Percentiles rank a stretch among this genome's conserved stretches.
phyloP scores from a whole-genome alignment of 2,113 vertebrate species.

The Lycaon pictus region DNA sequence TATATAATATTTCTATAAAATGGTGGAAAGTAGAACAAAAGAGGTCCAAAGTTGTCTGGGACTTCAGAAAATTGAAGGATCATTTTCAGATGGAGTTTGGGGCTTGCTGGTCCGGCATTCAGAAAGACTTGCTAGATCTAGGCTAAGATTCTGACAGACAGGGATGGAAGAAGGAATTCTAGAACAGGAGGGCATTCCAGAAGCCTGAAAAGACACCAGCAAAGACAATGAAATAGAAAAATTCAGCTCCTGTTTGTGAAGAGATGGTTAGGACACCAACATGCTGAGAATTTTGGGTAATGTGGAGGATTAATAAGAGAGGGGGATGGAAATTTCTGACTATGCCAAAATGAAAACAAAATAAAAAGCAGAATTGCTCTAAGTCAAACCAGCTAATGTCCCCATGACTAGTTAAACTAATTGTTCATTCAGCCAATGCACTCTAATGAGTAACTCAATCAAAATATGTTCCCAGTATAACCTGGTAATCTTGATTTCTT shows the following conservation, averaged over 20 bases:
- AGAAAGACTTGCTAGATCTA: not conserved
- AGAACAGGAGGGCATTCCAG: not conserved
- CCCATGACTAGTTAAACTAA: not conserved
- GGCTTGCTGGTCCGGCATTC: not conserved
- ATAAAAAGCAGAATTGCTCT: not conserved
- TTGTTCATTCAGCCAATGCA: not conserved
- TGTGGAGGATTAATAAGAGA: not conserved
- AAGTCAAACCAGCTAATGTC: not conserved
- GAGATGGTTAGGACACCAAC: not conserved
- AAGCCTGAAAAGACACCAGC: not conserved
- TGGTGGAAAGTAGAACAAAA: not conserved
- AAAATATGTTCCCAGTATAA: not conserved
- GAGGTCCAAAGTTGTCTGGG: not conserved
- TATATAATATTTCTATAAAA: not conserved
- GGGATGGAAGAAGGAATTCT: not conserved
- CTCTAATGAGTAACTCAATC: not conserved
- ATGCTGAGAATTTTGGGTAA: not conserved
- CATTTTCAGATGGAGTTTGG: not conserved
- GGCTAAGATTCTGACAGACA: not conserved
- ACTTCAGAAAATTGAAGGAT: not conserved
- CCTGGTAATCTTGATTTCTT: not conserved
- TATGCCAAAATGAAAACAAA: not conserved
- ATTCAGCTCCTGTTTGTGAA: not conserved
- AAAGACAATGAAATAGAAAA: not conserved
- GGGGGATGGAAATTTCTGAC: not conserved